phyloP scores from a whole-genome alignment of 2,888 invertebrate genomes.

The Tetragonula carbonaria region DNA sequence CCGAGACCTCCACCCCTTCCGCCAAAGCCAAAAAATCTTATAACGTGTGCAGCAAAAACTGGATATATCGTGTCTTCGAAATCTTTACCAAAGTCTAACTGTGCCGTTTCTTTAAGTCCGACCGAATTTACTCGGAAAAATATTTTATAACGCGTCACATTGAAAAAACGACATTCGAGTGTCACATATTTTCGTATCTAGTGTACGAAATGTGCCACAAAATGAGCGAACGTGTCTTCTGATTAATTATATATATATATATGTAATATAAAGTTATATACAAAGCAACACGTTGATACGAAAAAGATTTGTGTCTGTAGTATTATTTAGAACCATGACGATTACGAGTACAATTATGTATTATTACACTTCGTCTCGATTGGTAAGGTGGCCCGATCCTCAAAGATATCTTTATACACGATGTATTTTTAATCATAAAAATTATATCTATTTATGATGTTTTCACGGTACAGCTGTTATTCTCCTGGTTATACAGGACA shows the following conservation, averaged over 20 bases:
- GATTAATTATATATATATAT: background rate
- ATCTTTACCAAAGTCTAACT: slow-evolving; percentile 75
- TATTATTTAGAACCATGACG: slow-evolving; percentile 8
- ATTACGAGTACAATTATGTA: slow-evolving; percentile 1
- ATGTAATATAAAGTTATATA: background rate
- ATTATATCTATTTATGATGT: slow-evolving; percentile 69
- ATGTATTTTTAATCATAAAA: slow-evolving; percentile 36
- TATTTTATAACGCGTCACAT: slow-evolving; percentile 62
- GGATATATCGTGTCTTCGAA: slow-evolving; percentile 77
- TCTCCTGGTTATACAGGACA: slow-evolving; percentile 79
- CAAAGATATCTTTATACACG: slow-evolving; percentile 37
- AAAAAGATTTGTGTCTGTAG: slow-evolving; percentile 18
- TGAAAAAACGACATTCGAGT: background rate
- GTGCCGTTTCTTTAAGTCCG: slow-evolving; percentile 68
- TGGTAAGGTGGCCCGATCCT: background rate
- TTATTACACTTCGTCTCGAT: background rate
- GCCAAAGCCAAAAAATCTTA: slow-evolving; percentile 90
- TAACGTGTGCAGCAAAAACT: slow-evolving; percentile 84
- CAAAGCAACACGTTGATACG: background rate
- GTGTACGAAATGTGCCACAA: background rate
- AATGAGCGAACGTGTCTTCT: background rate
- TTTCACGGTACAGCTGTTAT: slow-evolving; percentile 63
- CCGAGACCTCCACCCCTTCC: slow-evolving; percentile 89
- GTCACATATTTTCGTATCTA: background rate
- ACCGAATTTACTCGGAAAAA: slow-evolving; percentile 72